phyloP scores from a whole-genome alignment of 1,140 invertebrate genomes.

The Pseudachorutes palmiensis region DNA sequence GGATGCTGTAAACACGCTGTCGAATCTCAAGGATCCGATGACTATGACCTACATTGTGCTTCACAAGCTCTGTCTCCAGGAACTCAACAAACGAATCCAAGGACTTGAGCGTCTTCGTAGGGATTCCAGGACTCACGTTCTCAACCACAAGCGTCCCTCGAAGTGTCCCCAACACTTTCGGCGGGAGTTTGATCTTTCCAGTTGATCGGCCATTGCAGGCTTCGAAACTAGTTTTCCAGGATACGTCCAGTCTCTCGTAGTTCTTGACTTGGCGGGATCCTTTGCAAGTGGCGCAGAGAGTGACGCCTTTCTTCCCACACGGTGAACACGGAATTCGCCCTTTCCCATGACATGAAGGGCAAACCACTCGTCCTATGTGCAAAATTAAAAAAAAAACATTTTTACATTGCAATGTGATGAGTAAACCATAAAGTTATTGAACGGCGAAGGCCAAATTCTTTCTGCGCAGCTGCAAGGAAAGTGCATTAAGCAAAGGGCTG shows the following conservation, averaged over 20 bases:
- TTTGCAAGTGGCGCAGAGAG: constrained; percentile 5
- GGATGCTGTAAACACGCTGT: constrained; percentile 2
- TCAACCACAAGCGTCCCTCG: not conserved
- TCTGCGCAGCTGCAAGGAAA: too few relatives aligned
- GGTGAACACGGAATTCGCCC: constrained; percentile 2
- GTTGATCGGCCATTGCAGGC: not conserved
- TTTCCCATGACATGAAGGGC: constrained; percentile 3
- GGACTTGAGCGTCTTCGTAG: not conserved
- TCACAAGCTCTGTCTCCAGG: not conserved
- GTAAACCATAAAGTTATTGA: too few relatives aligned
- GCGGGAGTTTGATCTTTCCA: constrained; percentile 2
- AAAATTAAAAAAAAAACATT: not conserved
- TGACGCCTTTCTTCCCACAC: constrained; percentile 10
- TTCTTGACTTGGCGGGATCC: constrained; percentile 1
- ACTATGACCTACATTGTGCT: constrained; percentile 1
- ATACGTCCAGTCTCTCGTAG: not conserved
- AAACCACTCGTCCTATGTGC: not conserved
- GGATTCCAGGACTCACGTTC: not conserved
- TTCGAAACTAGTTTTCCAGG: not conserved
- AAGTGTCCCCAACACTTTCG: not conserved
- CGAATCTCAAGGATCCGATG: constrained; percentile 6
- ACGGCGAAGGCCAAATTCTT: not conserved
- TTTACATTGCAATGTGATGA: too few relatives aligned
- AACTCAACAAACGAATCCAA: not conserved
- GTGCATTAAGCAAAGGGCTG: not conserved